Base-by-base conservation (phyloP, 1,140 invertebrate species). In the Latrodectus geometricus region DNA sequence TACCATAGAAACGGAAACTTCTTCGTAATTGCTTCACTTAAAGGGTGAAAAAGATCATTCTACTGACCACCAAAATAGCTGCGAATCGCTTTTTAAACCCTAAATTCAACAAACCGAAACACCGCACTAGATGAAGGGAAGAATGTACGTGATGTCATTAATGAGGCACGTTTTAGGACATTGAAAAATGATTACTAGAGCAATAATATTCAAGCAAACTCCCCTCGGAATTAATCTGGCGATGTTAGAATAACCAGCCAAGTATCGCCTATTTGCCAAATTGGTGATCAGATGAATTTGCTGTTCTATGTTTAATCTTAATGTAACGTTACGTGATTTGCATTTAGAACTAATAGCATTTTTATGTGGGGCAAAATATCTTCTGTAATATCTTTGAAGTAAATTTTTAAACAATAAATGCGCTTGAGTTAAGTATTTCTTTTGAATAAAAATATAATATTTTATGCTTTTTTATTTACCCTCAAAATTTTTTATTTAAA, bases 21-120 rank as follows among this genome's bases (percentile, higher is more conserved):
- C 48, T 76, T 76, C 73, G 74, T 84, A 52, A 84, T 76, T 84
- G n/a, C 48, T 76, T 76, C 72, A 75, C 56, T 84, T 65, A 84
- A 76, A 76, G 52, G 82, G 82, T 17, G 69, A 84, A 84, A 84
- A 81, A 72, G 50, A 72, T 54, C 52, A 49, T 35, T 49, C 9
- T 9, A 20, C 23, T 20, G 49, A 50, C 68, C 66, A 52, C 66
- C 17, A 72, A 81, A 81, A 81, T 54, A 54, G 56, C 66, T 21
- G 49, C 50, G 35, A 81, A 61, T 66, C 35, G 35, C 54, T 54
- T 81, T 81, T 81, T 35, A 81, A 81, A 70, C 79, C 49, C 11
- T 14, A 81, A 70, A 70, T 56, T 72, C 66, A 81, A 56, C 79
- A 52, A 54, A 70, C 50, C 79, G 66, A 52, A 81, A 21, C 79